Evolutionary conservation across 1,140 invertebrate genomes (phyloP).

Genomic region (Euschistus heros): DNA sequence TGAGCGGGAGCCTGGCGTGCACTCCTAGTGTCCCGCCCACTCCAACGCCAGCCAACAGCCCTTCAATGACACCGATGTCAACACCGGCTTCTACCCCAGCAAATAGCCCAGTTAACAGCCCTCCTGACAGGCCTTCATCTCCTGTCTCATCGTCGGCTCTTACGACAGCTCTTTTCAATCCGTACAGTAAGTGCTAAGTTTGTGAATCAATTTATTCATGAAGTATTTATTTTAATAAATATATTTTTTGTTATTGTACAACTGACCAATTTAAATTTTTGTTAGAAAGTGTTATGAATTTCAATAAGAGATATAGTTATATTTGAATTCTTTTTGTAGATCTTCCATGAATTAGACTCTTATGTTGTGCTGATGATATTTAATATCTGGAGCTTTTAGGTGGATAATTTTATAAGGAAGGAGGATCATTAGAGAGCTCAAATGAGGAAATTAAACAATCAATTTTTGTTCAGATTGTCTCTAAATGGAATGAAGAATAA

Average conservation of each 20-base stretch:
- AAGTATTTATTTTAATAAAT: not conserved
- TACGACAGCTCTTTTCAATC: conserved; percentile 36
- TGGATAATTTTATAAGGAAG: too few relatives aligned
- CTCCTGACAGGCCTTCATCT: conserved; percentile 40
- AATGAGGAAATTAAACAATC: too few relatives aligned
- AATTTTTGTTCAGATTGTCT: too few relatives aligned
- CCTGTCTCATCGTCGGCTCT: conserved; percentile 34
- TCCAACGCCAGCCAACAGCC: conserved; percentile 35
- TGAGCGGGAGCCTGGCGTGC: conserved; percentile 66
- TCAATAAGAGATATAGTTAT: too few relatives aligned
- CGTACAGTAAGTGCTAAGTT: conserved; percentile 26
- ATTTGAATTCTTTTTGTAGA: too few relatives aligned
- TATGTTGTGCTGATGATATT: too few relatives aligned
- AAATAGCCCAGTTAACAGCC: conserved; percentile 12
- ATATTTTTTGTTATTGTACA: not conserved
- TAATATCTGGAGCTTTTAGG: too few relatives aligned
- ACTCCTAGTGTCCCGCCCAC: conserved; percentile 55
- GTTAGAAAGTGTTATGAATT: too few relatives aligned
- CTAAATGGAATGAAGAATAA: too few relatives aligned
- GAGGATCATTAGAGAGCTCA: too few relatives aligned
- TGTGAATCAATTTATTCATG: not conserved
- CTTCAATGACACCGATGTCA: conserved; percentile 35
- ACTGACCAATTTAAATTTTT: too few relatives aligned
- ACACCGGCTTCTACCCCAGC: conserved; percentile 60
- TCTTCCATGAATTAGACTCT: too few relatives aligned